Conservation (phyloP, 2,113 vertebrate genomes). For the Canis aureus region DNA sequence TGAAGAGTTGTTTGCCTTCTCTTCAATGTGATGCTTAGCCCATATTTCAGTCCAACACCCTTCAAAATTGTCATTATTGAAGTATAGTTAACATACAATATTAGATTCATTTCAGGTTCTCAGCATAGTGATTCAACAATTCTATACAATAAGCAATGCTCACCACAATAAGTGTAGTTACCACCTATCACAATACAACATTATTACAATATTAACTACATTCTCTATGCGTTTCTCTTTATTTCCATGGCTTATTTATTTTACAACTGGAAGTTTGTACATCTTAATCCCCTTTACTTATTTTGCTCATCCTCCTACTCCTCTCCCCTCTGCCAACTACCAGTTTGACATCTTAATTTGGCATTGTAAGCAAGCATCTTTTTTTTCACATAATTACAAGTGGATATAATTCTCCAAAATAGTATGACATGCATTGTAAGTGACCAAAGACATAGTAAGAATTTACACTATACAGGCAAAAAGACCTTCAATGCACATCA, state of each 20-base stretch:
- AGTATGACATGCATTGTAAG: neutral
- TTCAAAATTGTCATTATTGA: neutral
- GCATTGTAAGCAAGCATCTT: neutral
- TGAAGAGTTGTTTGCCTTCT: neutral
- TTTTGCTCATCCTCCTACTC: neutral
- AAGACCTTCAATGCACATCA: neutral
- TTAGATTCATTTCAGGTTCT: neutral
- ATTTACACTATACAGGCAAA: neutral
- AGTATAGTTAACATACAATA: neutral
- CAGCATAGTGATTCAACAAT: neutral
- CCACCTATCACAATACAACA: neutral
- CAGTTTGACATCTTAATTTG: neutral
- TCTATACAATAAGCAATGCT: neutral
- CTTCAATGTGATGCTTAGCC: neutral
- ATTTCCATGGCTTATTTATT: neutral
- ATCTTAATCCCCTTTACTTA: neutral
- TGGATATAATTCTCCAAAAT: neutral
- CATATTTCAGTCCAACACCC: neutral
- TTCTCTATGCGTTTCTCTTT: neutral
- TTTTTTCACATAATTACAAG: constrained; percentile 46
- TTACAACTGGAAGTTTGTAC: neutral
- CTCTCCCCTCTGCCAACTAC: neutral
- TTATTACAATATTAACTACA: neutral
- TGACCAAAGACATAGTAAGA: neutral
- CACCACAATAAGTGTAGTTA: neutral